Base-by-base conservation (phyloP, 2,888 invertebrate genomes). In the Zaprionus lineosus region DNA sequence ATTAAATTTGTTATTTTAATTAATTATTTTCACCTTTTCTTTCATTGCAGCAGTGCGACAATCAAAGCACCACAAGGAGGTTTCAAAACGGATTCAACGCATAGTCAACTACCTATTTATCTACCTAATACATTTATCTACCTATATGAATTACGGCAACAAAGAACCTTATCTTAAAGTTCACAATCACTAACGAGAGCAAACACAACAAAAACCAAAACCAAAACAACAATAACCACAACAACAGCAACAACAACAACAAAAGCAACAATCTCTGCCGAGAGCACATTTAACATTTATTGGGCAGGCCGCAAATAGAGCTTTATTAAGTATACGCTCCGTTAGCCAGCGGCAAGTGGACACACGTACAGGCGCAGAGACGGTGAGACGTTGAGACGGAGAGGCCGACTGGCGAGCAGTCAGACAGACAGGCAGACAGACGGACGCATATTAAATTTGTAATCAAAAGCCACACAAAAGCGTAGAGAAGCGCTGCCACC, bases 281-380 rank as follows among this genome's bases (percentile, higher is more conserved):
- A 34, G 29, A 31, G 47, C 56, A 69, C 52, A 71, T 3, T n/a
- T 48, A 56, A 56, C 60, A 69, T 66, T 66, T 72, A 69, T 72
- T 72, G 60, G 46, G 44, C 51, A 36, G 53, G 15, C 53, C 66
- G 55, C 70, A 66, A 62, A 84, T 62, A 74, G 40, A 57, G 51
- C 48, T 84, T 77, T 77, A 78, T 84, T 84, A 81, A 65, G 67
- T 67, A 61, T 41, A 77, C 74, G 81, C 77, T 50, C 16, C 47
- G 58, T 51, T 51, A 19, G 66, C 56, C 61, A 37, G 52, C 21
- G 24, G 37, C 33, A 51, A n/a, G n/a, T n/a, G n/a, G n/a, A n/a
- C n/a, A n/a, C n/a, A n/a, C n/a, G n/a, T n/a, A n/a, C n/a, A n/a
- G n/a, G n/a, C n/a, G n/a, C n/a, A n/a, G n/a, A n/a, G n/a, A n/a